Evolutionary conservation across 2,113 vertebrate species (phyloP).

Genomic region (Ammodramus savannarum): DNA sequence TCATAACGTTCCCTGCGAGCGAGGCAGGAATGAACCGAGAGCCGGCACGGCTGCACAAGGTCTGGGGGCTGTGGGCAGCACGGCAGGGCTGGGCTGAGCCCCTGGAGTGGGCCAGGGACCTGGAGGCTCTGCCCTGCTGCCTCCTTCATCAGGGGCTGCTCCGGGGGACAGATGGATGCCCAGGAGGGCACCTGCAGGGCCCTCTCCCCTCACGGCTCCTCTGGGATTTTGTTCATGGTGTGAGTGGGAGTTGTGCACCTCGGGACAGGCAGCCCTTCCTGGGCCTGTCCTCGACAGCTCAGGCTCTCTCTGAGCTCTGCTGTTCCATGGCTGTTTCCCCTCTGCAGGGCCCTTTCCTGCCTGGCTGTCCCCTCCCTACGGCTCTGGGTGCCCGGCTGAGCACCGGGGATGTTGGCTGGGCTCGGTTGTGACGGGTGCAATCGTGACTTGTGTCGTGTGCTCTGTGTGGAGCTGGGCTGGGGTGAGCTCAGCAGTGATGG

Average conservation of each 20-base stretch:
- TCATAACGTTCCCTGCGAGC: neutral
- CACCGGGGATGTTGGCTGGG: rapidly evolving
- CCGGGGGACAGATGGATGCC: rapidly evolving
- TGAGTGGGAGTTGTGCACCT: rapidly evolving
- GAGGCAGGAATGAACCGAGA: neutral
- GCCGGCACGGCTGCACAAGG: neutral
- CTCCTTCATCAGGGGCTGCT: rapidly evolving
- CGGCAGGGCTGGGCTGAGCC: neutral
- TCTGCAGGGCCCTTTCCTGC: neutral
- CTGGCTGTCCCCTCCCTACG: rapidly evolving
- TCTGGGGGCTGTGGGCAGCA: neutral
- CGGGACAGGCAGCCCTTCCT: neutral
- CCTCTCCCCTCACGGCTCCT: neutral
- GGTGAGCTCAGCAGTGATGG: rapidly evolving
- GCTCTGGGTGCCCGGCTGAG: rapidly evolving
- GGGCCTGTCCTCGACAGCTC: rapidly evolving
- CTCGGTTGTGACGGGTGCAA: rapidly evolving
- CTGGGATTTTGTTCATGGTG: neutral
- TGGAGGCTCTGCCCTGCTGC: neutral
- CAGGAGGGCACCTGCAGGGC: neutral
- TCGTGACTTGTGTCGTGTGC: rapidly evolving
- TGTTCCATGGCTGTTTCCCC: rapidly evolving
- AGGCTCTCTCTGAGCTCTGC: neutral
- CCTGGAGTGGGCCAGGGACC: neutral
- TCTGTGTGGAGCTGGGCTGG: rapidly evolving